These are phyloP conservation scores for Metopia argyrocephala DNA, from an alignment of 2,888 invertebrate species.

Conservation along the genomic window DNA sequence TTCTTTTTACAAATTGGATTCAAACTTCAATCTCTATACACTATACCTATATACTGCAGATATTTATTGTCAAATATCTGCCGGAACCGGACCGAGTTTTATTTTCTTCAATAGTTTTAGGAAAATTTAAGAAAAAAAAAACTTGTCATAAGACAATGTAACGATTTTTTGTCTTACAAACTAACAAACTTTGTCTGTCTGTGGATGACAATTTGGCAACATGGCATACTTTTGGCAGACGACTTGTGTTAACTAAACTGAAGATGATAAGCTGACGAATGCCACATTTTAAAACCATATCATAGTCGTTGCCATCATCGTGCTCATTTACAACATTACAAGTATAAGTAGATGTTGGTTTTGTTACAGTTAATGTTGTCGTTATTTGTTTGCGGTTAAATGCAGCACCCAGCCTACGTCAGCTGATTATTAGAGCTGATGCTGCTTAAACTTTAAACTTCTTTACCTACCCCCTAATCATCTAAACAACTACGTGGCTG, in stretches of 20 bases:
- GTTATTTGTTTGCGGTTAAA: slow-evolving; percentile 55
- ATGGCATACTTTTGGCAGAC: slow-evolving; percentile 37
- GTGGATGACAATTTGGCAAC: slow-evolving; percentile 15
- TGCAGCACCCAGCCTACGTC: slow-evolving; percentile 60
- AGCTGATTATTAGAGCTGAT: slow-evolving; percentile 38
- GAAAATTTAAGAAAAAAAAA: too few species aligned
- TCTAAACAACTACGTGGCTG: neutral
- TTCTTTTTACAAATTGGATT: too few species aligned
- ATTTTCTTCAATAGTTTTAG: too few species aligned
- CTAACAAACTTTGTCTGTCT: too few species aligned
- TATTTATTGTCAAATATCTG: too few species aligned
- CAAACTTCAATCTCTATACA: too few species aligned
- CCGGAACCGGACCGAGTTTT: too few species aligned
- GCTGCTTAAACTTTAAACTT: slow-evolving; percentile 34
- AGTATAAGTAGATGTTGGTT: slow-evolving; percentile 14
- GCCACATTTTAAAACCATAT: slow-evolving; percentile 14
- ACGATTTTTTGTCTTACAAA: too few species aligned
- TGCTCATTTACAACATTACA: too few species aligned
- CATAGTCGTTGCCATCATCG: slow-evolving; percentile 2
- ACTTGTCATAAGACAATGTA: too few species aligned
- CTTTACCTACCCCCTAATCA: neutral
- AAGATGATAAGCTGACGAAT: slow-evolving; percentile 9
- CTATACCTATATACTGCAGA: too few species aligned
- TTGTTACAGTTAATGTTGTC: slow-evolving; percentile 34
- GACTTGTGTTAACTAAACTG: slow-evolving; percentile 1